Evolutionary conservation across 2,797 vertebrate species (phyloP).

Genomic region (Gephyroberyx darwinii): DNA sequence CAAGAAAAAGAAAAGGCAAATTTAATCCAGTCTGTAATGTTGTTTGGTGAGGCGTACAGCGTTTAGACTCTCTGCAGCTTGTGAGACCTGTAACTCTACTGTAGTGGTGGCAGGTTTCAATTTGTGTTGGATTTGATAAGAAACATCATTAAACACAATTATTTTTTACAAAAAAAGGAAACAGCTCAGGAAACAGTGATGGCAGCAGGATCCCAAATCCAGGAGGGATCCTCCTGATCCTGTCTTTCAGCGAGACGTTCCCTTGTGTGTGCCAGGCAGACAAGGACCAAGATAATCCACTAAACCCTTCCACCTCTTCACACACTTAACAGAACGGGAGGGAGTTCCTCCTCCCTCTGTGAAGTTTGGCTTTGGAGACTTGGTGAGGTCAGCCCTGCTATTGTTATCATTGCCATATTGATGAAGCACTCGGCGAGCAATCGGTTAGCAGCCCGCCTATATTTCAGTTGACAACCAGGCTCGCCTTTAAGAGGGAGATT

Average conservation of each 20-base stretch:
- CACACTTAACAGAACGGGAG: slow-evolving; percentile 72
- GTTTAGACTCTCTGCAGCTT: too few species aligned
- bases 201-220: slow-evolving; percentile 14
- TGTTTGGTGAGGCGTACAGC: neutral
- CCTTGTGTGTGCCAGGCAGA: slow-evolving; percentile 50
- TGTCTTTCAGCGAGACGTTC: slow-evolving; percentile 46
- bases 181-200: slow-evolving; percentile 22
- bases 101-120: too few species aligned
- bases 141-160: too few species aligned
- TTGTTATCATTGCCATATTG: slow-evolving; percentile 63
- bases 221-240: slow-evolving; percentile 29
- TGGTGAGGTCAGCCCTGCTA: slow-evolving; percentile 53
- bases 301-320: slow-evolving; percentile 73
- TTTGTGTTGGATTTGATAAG: neutral
- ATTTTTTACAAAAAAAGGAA: slow-evolving; percentile 5
- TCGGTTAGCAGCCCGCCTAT: slow-evolving; percentile 50
- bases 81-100: too few species aligned
- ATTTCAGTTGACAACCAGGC: slow-evolving; percentile 36
- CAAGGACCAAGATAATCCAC: slow-evolving; percentile 73
- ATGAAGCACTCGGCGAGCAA: slow-evolving; percentile 54
- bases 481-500: slow-evolving; percentile 53
- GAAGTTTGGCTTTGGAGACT: slow-evolving; percentile 67
- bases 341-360: slow-evolving; percentile 64
- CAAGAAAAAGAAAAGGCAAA: neutral
- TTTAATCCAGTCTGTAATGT: slow-evolving; percentile 6